These are phyloP conservation scores for Paramormyrops hopkinsi DNA, from an alignment of 2,797 vertebrate genomes.

Conservation along the genomic window DNA sequence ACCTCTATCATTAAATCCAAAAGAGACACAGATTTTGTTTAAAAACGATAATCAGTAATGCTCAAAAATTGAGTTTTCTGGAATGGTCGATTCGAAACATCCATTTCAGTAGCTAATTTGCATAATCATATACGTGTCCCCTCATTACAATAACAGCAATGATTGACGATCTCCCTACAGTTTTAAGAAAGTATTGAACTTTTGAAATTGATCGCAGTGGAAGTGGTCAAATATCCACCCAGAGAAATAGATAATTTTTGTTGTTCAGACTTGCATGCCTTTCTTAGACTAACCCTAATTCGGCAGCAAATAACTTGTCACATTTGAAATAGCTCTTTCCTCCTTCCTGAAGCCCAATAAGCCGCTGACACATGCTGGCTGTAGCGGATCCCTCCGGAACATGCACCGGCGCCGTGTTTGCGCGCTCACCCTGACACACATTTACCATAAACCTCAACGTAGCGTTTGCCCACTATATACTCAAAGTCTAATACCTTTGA, in stretches of 20 bases:
- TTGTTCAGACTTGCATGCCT: constrained; percentile 34
- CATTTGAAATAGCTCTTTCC: constrained; percentile 38
- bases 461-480: constrained; percentile 16
- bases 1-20: constrained; percentile 19
- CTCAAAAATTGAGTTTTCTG: neutral
- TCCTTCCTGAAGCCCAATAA: neutral
- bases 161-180: neutral
- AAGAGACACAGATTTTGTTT: constrained; percentile 34
- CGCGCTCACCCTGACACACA: constrained; percentile 31
- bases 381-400: constrained; percentile 31
- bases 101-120: neutral
- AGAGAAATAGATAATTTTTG: constrained; percentile 16
- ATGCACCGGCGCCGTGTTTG: constrained; percentile 37
- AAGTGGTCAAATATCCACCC: neutral
- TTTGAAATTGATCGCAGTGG: neutral
- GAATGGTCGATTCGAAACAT: neutral
- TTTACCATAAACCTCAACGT: constrained; percentile 41
- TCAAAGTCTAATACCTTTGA: constrained; percentile 18
- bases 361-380: constrained; percentile 21
- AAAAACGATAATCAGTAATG: no score
- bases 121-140: neutral
- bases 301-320: constrained; percentile 27
- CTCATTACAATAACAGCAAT: neutral
- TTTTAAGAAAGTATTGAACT: neutral
- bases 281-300: constrained; percentile 35